Conservation (phyloP, 23 tunicate genomes). For the Oikopleura dioica region DNA sequence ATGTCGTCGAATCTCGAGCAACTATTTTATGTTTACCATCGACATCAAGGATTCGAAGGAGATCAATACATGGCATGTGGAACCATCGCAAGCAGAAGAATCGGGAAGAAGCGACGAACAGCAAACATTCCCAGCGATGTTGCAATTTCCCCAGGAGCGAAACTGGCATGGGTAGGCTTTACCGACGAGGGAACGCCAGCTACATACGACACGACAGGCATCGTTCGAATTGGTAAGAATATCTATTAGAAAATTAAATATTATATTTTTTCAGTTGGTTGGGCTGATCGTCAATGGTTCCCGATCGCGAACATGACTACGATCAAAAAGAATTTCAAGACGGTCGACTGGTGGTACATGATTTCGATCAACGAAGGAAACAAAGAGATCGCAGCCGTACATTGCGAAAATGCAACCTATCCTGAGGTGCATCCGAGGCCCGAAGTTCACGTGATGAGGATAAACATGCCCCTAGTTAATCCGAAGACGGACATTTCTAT, state of each 20-base stretch:
- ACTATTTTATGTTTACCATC: constrained; percentile 45
- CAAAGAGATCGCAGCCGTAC: constrained; percentile 2
- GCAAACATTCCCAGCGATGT: constrained; percentile 23
- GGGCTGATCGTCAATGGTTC: not conserved
- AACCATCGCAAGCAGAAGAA: constrained; percentile 44
- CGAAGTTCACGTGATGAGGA: not conserved
- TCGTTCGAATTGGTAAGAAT: constrained; percentile 32
- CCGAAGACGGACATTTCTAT: not conserved
- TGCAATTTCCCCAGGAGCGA: constrained; percentile 31
- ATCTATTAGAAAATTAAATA: too few relatives aligned
- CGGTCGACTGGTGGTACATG: constrained; percentile 7
- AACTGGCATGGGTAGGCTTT: constrained; percentile 62
- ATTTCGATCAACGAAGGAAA: constrained; percentile 9
- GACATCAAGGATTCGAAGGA: constrained; percentile 41
- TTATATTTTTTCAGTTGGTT: not conserved
- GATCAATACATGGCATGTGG: constrained; percentile 55
- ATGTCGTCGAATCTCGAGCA: constrained; percentile 73
- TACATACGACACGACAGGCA: constrained; percentile 35
- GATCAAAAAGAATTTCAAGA: too few relatives aligned
- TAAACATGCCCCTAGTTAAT: not conserved
- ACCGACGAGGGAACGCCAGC: constrained; percentile 84
- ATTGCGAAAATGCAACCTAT: not conserved
- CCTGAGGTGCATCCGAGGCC: not conserved
- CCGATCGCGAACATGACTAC: too few relatives aligned
- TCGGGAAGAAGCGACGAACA: constrained; percentile 41